Conservation (phyloP, 2,888 invertebrate species). For the Diabrotica balteata region DNA sequence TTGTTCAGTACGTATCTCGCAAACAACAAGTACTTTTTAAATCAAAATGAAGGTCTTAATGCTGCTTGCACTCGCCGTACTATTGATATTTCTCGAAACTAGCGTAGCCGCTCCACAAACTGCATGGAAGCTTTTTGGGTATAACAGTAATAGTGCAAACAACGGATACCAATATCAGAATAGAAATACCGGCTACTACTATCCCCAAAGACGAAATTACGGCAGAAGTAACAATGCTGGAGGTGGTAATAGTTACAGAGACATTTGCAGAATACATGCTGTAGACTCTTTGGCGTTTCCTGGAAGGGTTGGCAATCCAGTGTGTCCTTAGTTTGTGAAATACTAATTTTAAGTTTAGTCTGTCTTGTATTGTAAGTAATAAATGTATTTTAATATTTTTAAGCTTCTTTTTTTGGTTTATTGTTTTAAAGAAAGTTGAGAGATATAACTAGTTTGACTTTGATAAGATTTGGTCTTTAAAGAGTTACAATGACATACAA, state of each 20-base stretch:
- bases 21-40: background rate
- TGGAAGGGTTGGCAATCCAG: conserved; percentile 52
- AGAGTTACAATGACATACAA: too few relatives aligned
- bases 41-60: conserved; percentile 7
- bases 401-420: too few relatives aligned
- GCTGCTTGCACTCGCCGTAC: background rate
- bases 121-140: conserved; percentile 30
- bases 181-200: conserved; percentile 28
- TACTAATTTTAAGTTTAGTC: conserved; percentile 4
- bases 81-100: background rate
- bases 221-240: conserved; percentile 43
- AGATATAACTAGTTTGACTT: too few relatives aligned
- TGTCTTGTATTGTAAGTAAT: conserved; percentile 5
- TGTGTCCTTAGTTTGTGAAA: conserved; percentile 44
- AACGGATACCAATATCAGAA: conserved; percentile 21
- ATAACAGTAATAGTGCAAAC: conserved; percentile 8
- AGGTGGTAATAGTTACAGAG: conserved; percentile 69
- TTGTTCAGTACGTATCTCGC: conserved; percentile 2
- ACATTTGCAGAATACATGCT: conserved; percentile 74
- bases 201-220: conserved; percentile 27
- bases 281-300: conserved; percentile 68
- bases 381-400: background rate
- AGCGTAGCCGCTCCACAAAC: conserved; percentile 7
- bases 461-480: too few relatives aligned
- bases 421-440: too few relatives aligned